Conservation (phyloP, 1,140 invertebrate genomes). For the Calliopsis andreniformis region DNA sequence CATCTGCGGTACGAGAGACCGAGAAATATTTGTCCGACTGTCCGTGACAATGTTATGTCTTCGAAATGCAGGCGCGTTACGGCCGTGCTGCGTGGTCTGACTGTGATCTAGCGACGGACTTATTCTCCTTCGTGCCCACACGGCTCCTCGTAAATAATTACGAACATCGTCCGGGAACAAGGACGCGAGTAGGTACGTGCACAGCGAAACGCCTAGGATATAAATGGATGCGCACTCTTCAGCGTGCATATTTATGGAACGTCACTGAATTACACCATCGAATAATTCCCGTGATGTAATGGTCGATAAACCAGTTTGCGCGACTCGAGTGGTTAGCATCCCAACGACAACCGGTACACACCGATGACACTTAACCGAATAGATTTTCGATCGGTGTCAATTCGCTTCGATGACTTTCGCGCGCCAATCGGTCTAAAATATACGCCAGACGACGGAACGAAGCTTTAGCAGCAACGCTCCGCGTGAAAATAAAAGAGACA, state of each 20-base stretch:
- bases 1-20: constrained; percentile 17
- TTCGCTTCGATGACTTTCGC: neutral
- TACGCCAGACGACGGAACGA: neutral
- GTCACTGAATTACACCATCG: constrained; percentile 55
- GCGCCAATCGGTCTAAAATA: neutral
- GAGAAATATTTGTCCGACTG: constrained; percentile 28
- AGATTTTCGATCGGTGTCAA: neutral
- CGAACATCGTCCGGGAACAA: constrained; percentile 54
- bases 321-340: constrained; percentile 39
- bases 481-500: constrained; percentile 41
- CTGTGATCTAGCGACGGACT: neutral
- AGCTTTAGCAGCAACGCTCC: neutral
- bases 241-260: constrained; percentile 28
- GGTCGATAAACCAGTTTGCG: constrained; percentile 63
- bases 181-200: constrained; percentile 26
- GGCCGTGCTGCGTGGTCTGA: constrained; percentile 30
- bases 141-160: constrained; percentile 65
- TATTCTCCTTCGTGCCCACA: constrained; percentile 40
- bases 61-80: constrained; percentile 27
- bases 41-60: constrained; percentile 40
- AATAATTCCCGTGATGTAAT: constrained; percentile 59
- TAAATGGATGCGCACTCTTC: constrained; percentile 7
- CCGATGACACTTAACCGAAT: constrained; percentile 1
- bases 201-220: constrained; percentile 3
- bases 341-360: constrained; percentile 2